Evolutionary conservation across 2,113 vertebrate species (phyloP), one percentile per base, ranked within the genome.

Genomic region (Azemiops feae): DNA sequence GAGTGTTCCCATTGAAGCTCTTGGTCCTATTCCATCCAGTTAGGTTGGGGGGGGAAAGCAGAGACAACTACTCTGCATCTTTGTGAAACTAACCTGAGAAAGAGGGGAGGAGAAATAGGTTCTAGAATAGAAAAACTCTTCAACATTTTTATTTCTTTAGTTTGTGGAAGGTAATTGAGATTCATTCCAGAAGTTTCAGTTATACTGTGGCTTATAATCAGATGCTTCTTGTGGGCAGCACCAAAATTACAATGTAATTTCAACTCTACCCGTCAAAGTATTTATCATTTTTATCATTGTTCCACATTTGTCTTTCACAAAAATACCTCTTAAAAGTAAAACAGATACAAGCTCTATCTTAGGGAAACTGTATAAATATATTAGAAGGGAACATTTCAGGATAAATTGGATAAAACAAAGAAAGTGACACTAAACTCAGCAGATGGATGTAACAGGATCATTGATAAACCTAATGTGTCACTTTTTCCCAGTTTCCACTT

Each of bases 1-100:
- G 74, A 94, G 97, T 95, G 88, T 58, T 96, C 95, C 89, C 43
- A 34, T 1, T 23, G 8, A 34, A 27, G 85, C 11, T 0, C 27
- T 34, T 43, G n/a, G 22, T 53, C 52, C 14, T 14, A 20, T 18
- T 88, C 4, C 20, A 45, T 55, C 58, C 16, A 92, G 45, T 14
- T 88, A 11, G 50, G 34, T 18, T 92, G 25, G 7, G 3, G 7
- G 5, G 27, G 14, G 14, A 2, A 23, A 74, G 27, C 57, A 69
- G 25, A 81, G 25, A 43, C 11, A 6, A 85, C 50, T 74, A 85
- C 25, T 25, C 90, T 85, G n/a, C 30, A 81, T 52, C 14, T 55
- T 55, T 55, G 3, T 27, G n/a, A 5, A 27, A 47, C 27, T 39
- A 69, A 92, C 43, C 25, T 30, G n/a, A 92, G 47, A 88, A 92